Conservation (phyloP, 2,113 vertebrate species). For the Ophthalmolycus amberensis region DNA sequence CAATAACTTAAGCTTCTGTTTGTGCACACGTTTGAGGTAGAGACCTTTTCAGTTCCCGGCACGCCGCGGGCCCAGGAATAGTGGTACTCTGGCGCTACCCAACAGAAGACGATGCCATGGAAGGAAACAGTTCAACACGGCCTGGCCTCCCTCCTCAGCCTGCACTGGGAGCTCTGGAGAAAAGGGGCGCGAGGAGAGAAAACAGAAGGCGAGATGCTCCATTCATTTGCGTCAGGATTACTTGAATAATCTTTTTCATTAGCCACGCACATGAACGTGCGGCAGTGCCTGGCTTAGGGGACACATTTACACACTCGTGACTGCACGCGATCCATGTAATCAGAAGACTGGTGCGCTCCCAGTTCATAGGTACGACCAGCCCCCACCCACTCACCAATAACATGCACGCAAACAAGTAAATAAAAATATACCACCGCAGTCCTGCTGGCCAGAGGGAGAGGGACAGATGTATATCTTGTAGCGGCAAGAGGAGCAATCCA, state of each 20-base stretch:
- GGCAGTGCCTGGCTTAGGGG: conserved; percentile 6
- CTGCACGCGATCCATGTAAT: conserved; percentile 8
- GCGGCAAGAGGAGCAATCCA: conserved; percentile 77
- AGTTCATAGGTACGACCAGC: not conserved
- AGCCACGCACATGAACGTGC: conserved; percentile 57
- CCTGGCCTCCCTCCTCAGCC: conserved; percentile 75
- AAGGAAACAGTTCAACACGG: conserved; percentile 78
- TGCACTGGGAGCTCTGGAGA: conserved; percentile 65
- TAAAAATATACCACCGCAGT: conserved; percentile 76
- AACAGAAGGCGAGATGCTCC: conserved; percentile 17
- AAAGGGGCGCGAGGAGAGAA: not conserved
- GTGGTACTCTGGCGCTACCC: conserved; percentile 71
- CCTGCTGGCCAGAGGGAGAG: conserved; percentile 55
- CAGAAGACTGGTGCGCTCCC: not conserved
- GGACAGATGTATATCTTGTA: conserved; percentile 71
- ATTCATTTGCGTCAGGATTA: conserved; percentile 60
- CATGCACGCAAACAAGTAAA: conserved; percentile 2
- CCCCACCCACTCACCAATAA: not conserved
- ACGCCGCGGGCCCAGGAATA: conserved; percentile 69
- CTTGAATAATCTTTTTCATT: conserved; percentile 61
- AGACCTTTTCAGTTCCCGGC: conserved; percentile 57
- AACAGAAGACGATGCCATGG: conserved; percentile 79
- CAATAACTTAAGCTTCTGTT: not conserved
- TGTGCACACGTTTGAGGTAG: not conserved
- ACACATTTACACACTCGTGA: conserved; percentile 62